Percentiles rank a stretch among this genome's conserved stretches.
Evolutionary conservation across 2,797 vertebrate species (phyloP).

Genomic region (Hydrophis major): DNA sequence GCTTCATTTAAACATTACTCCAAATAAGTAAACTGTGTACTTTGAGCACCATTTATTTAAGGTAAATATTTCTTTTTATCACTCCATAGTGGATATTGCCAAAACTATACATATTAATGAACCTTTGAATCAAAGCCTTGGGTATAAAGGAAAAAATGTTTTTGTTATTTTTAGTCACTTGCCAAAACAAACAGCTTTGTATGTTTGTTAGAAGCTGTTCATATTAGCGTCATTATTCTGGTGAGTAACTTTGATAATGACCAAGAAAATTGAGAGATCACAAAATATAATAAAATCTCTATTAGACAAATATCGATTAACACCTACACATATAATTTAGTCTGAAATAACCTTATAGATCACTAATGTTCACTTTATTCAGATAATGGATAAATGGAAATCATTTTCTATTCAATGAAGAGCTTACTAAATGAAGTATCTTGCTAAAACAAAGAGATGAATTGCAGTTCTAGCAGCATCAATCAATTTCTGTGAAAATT

Average conservation of each 20-base stretch:
- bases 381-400: constrained; percentile 22
- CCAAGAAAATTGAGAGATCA: constrained; percentile 31
- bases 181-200: constrained; percentile 24
- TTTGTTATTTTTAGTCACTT: constrained; percentile 1
- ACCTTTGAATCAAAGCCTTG: background rate
- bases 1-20: background rate
- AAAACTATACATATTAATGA: background rate
- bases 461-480: constrained; percentile 44
- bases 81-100: background rate
- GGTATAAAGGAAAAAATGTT: background rate
- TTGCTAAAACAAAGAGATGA: constrained; percentile 46
- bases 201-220: constrained; percentile 13
- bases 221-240: constrained; percentile 34
- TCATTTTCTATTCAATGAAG: background rate
- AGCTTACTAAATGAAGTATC: constrained; percentile 6
- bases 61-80: background rate
- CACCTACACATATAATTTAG: constrained; percentile 20
- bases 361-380: constrained; percentile 36
- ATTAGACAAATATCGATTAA: constrained; percentile 25
- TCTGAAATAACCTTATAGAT: constrained; percentile 8
- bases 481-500: constrained; percentile 63
- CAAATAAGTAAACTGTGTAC: background rate
- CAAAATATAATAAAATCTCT: constrained; percentile 16
- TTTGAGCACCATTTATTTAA: background rate
- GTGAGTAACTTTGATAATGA: constrained; percentile 21